These are phyloP conservation scores for Diadromus collaris DNA, from an alignment of 2,888 invertebrate species.

Conservation along the genomic window DNA sequence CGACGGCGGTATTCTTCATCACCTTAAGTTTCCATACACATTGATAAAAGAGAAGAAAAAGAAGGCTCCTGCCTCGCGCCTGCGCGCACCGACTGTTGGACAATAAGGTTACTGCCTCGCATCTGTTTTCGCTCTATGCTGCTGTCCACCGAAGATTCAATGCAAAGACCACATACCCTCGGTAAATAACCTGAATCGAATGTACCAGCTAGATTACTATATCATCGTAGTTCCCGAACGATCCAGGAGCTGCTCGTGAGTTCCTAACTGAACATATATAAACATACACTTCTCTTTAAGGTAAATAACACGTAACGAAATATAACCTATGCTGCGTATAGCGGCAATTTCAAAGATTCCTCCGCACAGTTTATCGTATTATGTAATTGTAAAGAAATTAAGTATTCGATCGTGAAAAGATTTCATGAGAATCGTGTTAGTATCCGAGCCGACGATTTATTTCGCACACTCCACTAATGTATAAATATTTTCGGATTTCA, in stretches of 20 bases:
- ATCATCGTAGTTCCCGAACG: neutral
- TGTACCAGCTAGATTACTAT: neutral
- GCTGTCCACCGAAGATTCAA: neutral
- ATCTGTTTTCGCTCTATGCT: neutral
- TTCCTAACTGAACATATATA: neutral
- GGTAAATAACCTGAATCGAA: neutral
- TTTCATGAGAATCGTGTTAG: neutral
- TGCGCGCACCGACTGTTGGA: conserved; percentile 10
- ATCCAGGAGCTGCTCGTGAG: neutral
- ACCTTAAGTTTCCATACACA: no score
- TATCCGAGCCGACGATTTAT: neutral
- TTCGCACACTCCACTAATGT: neutral
- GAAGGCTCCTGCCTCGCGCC: no score
- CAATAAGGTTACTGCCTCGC: neutral
- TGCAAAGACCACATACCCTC: neutral
- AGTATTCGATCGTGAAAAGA: no score
- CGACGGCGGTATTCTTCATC: no score
- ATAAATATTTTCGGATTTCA: neutral
- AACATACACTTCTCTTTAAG: neutral
- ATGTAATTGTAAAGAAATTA: conserved; percentile 12
- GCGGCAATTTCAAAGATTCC: conserved; percentile 34
- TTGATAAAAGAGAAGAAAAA: no score
- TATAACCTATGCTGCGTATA: neutral
- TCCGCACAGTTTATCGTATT: neutral
- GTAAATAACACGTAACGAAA: conserved; percentile 22